Evolutionary conservation across 2,888 invertebrate genomes (phyloP).

Genomic region (Escarpia spicata): DNA sequence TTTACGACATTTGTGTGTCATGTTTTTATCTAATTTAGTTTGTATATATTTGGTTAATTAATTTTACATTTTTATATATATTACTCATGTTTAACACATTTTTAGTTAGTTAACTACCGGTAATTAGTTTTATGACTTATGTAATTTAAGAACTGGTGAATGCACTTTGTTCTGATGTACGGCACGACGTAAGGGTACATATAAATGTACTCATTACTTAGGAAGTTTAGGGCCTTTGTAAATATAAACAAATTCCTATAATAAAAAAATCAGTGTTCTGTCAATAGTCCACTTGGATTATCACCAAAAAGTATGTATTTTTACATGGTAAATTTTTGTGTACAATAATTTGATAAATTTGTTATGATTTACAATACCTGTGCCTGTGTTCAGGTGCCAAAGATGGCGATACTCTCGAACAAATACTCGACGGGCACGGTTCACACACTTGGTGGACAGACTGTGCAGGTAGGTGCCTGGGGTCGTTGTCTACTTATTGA

Average conservation of each 20-base stretch:
- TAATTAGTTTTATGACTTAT: slow-evolving; percentile 18
- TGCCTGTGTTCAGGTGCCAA: slow-evolving; percentile 63
- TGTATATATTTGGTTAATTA: background rate
- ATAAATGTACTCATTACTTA: too few relatives aligned
- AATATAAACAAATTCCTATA: background rate
- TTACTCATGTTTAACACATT: too few relatives aligned
- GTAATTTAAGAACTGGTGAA: too few relatives aligned
- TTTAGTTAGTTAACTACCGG: too few relatives aligned
- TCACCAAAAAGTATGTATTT: background rate
- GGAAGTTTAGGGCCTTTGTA: too few relatives aligned
- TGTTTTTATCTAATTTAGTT: background rate
- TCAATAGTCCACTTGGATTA: background rate
- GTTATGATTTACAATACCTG: background rate
- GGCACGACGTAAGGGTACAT: too few relatives aligned
- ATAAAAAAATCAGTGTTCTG: background rate
- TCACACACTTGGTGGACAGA: slow-evolving; percentile 45
- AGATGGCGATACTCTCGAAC: slow-evolving; percentile 69
- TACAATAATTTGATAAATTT: background rate
- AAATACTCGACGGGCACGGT: slow-evolving; percentile 39
- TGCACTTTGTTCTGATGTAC: too few relatives aligned
- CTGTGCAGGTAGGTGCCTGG: slow-evolving; percentile 46
- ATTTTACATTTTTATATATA: background rate
- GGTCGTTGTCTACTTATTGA: background rate
- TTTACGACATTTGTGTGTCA: background rate
- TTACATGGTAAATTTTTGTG: background rate